Evolutionary conservation across 2,113 vertebrate genomes (phyloP), one percentile per base, ranked within the genome.

Genomic region (Meleagris gallopavo): DNA sequence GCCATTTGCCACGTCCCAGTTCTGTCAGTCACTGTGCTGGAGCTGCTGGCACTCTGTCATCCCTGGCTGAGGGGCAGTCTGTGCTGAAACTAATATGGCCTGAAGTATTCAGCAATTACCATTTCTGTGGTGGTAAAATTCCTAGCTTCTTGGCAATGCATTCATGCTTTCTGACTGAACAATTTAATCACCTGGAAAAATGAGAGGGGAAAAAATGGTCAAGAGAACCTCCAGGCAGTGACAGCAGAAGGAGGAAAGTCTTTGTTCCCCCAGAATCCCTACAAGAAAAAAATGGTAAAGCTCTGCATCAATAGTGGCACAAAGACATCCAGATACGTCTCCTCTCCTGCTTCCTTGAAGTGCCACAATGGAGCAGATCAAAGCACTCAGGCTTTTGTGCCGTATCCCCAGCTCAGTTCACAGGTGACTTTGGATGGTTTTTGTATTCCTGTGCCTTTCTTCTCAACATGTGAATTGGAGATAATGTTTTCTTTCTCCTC

Each of bases 11-110:
- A 8, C 60, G 93, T 95, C 93, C 96, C 80, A 95, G 91, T 96
- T 97, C 93, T 94, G 93, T 95, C 95, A 96, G 48, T 95, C 94
- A 88, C 7, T 61, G 74, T 62, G 74, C 69, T 92, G 93, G 88
- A 94, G 83, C 86, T 96, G 94, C 15, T 72, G 61, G 82, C 5
- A 0, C 72, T 89, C 38, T 78, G 36, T 89, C 85, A 76, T 93
- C 88, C 36, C 64, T 0, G 3, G 66, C 77, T 76, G 88, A 88
- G 79, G 88, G 93, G 73, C 77, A 62, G 69, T 73, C 72, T 2
- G 5, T 66, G 67, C 88, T 92, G 73, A 81, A 88, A 78, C 65
- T 83, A 58, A 58, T 67, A 54, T 14, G 64, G 78, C 75, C 87
- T 93, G 70, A 79, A 72, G 76, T 80, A 79, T 34, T 60, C 25